phyloP scores from a whole-genome alignment of 2,113 vertebrate species.

The Leptocoma aspasia region DNA sequence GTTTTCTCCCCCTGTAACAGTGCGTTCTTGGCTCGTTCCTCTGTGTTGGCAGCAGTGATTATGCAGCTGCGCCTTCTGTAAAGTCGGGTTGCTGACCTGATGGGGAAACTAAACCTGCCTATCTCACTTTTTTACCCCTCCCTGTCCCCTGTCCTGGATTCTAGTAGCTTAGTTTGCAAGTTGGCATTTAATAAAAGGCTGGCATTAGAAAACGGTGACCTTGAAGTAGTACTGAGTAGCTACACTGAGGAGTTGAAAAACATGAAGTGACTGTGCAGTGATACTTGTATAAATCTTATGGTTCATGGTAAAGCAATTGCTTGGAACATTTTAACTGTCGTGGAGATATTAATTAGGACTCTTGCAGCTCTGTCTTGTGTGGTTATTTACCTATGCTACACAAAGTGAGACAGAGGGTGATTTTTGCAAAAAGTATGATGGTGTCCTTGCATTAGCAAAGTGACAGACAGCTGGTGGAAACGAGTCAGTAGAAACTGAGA shows the following conservation, averaged over 20 bases:
- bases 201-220: background rate
- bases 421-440: background rate
- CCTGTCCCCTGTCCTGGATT: rapidly evolving
- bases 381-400: background rate
- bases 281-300: background rate
- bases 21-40: background rate
- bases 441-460: background rate
- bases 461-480: background rate
- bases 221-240: background rate
- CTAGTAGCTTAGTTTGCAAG: background rate
- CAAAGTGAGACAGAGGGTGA: background rate
- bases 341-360: background rate
- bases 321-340: background rate
- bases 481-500: background rate
- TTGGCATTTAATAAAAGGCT: background rate
- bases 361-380: background rate
- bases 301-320: background rate
- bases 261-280: background rate
- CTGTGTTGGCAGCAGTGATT: background rate
- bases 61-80: background rate
- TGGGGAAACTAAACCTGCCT: background rate
- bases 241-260: background rate
- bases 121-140: background rate
- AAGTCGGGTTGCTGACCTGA: background rate
- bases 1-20: background rate